These are phyloP conservation scores for Aphidoletes aphidimyza DNA, from an alignment of 2,888 invertebrate genomes.

Conservation along the genomic window DNA sequence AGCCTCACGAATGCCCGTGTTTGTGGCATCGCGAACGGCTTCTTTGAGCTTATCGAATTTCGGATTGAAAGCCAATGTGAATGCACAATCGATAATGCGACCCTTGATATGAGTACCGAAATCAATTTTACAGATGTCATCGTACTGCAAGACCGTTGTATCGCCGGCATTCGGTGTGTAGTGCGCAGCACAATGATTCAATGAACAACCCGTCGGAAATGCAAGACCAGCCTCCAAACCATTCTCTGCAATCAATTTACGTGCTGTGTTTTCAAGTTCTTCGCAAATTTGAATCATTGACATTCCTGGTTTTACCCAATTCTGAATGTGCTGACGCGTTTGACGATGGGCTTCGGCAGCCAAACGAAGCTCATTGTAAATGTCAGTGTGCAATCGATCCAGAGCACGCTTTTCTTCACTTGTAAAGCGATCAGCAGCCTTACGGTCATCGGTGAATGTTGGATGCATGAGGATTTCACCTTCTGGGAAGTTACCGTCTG, in stretches of 20 bases:
- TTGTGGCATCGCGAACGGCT: slow-evolving; percentile 97
- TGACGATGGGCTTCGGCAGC: slow-evolving; percentile 99
- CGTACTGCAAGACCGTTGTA: slow-evolving; percentile 89
- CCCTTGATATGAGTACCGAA: slow-evolving; percentile 99
- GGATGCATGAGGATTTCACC: slow-evolving; percentile 90
- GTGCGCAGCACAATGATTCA: slow-evolving; percentile 99
- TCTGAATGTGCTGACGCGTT: slow-evolving; percentile 77
- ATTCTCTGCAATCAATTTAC: slow-evolving; percentile 92
- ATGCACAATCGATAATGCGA: slow-evolving; percentile 98
- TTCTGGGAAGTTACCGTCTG: slow-evolving; percentile 86
- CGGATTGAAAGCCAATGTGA: slow-evolving; percentile 95
- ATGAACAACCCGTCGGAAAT: slow-evolving; percentile 98
- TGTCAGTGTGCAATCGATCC: slow-evolving; percentile 90
- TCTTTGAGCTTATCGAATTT: slow-evolving; percentile 94
- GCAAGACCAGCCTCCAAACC: slow-evolving; percentile 93
- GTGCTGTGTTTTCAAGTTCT: slow-evolving; percentile 90
- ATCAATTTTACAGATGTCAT: slow-evolving; percentile 99
- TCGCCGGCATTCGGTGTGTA: slow-evolving; percentile 99
- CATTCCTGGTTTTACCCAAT: slow-evolving; percentile 98
- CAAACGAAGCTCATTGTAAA: slow-evolving; percentile 92
- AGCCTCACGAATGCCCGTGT: slow-evolving; percentile 94
- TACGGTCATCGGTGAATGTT: slow-evolving; percentile 79
- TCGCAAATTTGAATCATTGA: slow-evolving; percentile 99
- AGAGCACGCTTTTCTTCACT: slow-evolving; percentile 90
- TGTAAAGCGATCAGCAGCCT: slow-evolving; percentile 85